Evolutionary conservation across 1,140 invertebrate species (phyloP).

Genomic region (Lepidurus packardi): DNA sequence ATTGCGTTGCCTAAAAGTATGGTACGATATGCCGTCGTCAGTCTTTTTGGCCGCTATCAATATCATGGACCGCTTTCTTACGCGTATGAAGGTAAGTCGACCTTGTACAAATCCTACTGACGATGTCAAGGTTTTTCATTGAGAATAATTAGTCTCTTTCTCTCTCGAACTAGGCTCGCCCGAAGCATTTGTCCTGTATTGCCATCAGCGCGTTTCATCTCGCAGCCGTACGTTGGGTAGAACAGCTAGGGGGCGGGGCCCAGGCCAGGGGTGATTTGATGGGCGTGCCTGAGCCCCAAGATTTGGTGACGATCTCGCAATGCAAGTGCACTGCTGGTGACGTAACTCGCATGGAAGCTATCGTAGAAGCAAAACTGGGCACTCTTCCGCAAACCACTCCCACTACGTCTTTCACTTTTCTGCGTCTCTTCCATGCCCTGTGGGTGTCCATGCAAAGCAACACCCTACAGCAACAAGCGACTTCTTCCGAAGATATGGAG

Average conservation of each 20-base stretch:
- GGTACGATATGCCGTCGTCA: constrained; percentile 71
- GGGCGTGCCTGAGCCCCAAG: constrained; percentile 45
- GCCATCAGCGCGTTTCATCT: constrained; percentile 63
- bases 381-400: constrained; percentile 52
- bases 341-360: constrained; percentile 63
- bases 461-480: no score
- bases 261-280: constrained; percentile 41
- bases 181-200: constrained; percentile 64
- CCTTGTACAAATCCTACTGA: not conserved
- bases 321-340: constrained; percentile 68
- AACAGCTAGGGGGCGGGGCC: constrained; percentile 35
- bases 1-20: constrained; percentile 69
- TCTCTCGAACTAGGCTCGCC: constrained; percentile 46
- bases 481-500: constrained; percentile 44
- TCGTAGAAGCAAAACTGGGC: constrained; percentile 63
- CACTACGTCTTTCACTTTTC: constrained; percentile 59
- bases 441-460: constrained; percentile 42
- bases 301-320: constrained; percentile 55
- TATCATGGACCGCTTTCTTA: constrained; percentile 66
- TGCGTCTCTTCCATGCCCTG: constrained; percentile 57
- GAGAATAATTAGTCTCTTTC: not conserved
- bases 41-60: constrained; percentile 69
- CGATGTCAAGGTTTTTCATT: not conserved
- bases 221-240: constrained; percentile 49
- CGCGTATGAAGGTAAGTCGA: constrained; percentile 59